These are phyloP conservation scores for Furcula furcula DNA, from an alignment of 2,888 invertebrate species.

Conservation along the genomic window DNA sequence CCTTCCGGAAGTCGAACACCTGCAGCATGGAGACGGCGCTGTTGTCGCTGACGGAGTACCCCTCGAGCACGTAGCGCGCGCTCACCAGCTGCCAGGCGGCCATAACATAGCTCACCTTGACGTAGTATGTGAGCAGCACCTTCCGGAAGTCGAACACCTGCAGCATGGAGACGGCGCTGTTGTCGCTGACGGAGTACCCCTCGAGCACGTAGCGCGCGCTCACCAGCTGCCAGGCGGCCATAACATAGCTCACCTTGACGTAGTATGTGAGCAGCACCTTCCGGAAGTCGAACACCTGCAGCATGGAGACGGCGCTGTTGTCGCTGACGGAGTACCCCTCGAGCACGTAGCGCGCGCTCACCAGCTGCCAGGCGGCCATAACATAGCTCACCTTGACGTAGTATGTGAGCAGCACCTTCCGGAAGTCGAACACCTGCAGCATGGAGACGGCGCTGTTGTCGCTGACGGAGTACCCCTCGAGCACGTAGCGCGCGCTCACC, in stretches of 20 bases:
- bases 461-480: slow-evolving; percentile 98
- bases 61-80: slow-evolving; percentile 98
- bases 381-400: slow-evolving; percentile 96
- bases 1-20: slow-evolving; percentile 98
- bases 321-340: slow-evolving; percentile 99
- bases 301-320: slow-evolving; percentile 97
- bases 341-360: slow-evolving; percentile 98
- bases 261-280: slow-evolving; percentile 98
- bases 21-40: slow-evolving; percentile 98
- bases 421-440: slow-evolving; percentile 98
- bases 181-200: slow-evolving; percentile 98
- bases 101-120: slow-evolving; percentile 95
- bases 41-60: slow-evolving; percentile 98
- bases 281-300: slow-evolving; percentile 98
- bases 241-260: slow-evolving; percentile 94
- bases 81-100: slow-evolving; percentile 98
- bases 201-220: slow-evolving; percentile 98
- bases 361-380: slow-evolving; percentile 99
- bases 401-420: slow-evolving; percentile 97
- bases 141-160: slow-evolving; percentile 99
- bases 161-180: slow-evolving; percentile 97
- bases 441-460: slow-evolving; percentile 98
- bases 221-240: slow-evolving; percentile 99
- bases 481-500: slow-evolving; percentile 98
- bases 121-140: slow-evolving; percentile 97